Evolutionary conservation across 2,888 invertebrate genomes (phyloP).

Genomic region (Meganola albula): DNA sequence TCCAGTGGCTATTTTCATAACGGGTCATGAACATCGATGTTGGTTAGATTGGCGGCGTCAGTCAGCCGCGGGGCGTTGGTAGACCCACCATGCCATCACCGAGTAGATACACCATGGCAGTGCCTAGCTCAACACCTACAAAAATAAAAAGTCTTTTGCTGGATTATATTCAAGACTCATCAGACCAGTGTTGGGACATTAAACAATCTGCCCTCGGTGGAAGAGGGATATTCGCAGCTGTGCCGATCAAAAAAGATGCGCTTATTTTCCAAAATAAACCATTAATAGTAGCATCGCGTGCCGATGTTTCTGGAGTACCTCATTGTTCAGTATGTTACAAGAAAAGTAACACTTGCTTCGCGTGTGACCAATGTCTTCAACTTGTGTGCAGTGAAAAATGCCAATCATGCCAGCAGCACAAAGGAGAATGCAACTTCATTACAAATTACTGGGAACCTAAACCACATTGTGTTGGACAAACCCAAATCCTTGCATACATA

Average conservation of each 20-base stretch:
- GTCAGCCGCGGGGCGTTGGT: conserved; percentile 44
- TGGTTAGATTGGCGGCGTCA: conserved; percentile 36
- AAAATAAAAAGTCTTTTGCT: conserved; percentile 20
- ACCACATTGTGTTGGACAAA: conserved; percentile 23
- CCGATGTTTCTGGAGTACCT: conserved; percentile 63
- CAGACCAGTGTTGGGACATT: conserved; percentile 71
- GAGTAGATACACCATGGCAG: conserved; percentile 34
- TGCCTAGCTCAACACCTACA: conserved; percentile 4
- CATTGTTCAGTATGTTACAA: conserved; percentile 81
- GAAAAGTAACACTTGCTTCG: conserved; percentile 40
- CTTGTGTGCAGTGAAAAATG: conserved; percentile 81
- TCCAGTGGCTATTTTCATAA: conserved; percentile 69
- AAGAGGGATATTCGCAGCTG: conserved; percentile 82
- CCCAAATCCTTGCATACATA: conserved; percentile 33
- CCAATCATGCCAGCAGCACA: conserved; percentile 72
- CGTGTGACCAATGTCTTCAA: conserved; percentile 81
- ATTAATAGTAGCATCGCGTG: conserved; percentile 81
- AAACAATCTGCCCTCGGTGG: conserved; percentile 79
- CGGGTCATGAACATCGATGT: conserved; percentile 51
- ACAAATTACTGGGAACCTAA: conserved; percentile 63
- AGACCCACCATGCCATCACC: conserved; percentile 30
- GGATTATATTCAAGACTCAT: conserved; percentile 23
- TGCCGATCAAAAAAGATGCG: conserved; percentile 79
- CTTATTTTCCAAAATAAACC: conserved; percentile 83
- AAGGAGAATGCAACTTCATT: conserved; percentile 80